These are phyloP conservation scores for Alloplasta piceator DNA, from an alignment of 2,888 invertebrate species.

Conservation along the genomic window DNA sequence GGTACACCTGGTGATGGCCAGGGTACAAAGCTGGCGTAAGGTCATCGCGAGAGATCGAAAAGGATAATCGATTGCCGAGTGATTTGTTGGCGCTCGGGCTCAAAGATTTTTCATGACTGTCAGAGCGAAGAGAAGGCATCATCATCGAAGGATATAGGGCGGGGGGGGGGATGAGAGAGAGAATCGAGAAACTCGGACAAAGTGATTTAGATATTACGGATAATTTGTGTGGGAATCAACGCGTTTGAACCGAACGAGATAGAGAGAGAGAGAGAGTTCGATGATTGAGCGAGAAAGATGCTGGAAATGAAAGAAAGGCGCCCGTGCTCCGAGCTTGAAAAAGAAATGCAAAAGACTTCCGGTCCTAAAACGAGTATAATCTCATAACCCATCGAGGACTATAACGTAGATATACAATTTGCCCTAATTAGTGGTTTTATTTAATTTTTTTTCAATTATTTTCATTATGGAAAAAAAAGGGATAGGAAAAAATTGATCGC, in stretches of 20 bases:
- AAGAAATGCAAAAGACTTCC: constrained; percentile 52
- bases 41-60: constrained; percentile 72
- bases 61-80: constrained; percentile 75
- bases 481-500: constrained; percentile 21
- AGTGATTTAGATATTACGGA: constrained; percentile 62
- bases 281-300: constrained; percentile 39
- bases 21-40: constrained; percentile 42
- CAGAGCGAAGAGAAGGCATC: constrained; percentile 34
- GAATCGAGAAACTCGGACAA: constrained; percentile 44
- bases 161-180: constrained; percentile 13
- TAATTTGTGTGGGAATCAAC: constrained; percentile 50
- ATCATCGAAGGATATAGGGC: constrained; percentile 29
- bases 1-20: too few relatives aligned
- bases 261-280: constrained; percentile 19
- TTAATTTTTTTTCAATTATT: constrained; percentile 4
- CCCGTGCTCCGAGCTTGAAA: neutral
- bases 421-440: constrained; percentile 58
- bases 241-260: constrained; percentile 22
- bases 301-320: constrained; percentile 36
- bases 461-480: constrained; percentile 4
- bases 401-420: constrained; percentile 57
- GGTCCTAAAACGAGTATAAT: constrained; percentile 48
- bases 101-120: constrained; percentile 52
- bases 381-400: constrained; percentile 47
- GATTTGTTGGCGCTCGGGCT: constrained; percentile 73